Evolutionary conservation across 1,140 invertebrate species (phyloP).

Genomic region (Brachionus calyciflorus): DNA sequence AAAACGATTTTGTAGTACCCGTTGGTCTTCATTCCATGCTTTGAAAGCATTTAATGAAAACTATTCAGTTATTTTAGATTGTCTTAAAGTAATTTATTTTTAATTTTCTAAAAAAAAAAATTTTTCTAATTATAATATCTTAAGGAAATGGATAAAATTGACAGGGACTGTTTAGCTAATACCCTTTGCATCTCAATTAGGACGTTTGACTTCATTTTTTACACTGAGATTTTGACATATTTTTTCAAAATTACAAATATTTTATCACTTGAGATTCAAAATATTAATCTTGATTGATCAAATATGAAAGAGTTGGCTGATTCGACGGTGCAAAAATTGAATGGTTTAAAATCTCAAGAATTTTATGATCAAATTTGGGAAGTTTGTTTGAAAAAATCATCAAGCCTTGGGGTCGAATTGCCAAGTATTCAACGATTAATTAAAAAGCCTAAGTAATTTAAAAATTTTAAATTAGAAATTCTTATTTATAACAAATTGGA

Average conservation of each 20-base stretch:
- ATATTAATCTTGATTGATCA: not conserved
- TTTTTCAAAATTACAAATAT: conserved; percentile 2
- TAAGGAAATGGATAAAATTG: conserved; percentile 13
- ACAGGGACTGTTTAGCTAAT: not conserved
- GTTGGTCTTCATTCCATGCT: conserved; percentile 3
- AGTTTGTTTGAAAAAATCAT: too few relatives aligned
- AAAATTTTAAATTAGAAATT: too few relatives aligned
- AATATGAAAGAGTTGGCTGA: too few relatives aligned
- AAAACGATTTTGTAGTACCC: conserved; percentile 11
- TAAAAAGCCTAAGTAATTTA: too few relatives aligned
- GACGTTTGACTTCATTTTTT: conserved; percentile 16
- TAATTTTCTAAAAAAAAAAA: not conserved
- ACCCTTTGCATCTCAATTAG: conserved; percentile 1
- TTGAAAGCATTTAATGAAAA: not conserved
- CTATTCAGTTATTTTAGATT: not conserved
- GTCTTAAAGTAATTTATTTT: conserved; percentile 10
- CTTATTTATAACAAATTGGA: too few relatives aligned
- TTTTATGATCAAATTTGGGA: too few relatives aligned
- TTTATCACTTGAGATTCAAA: conserved; percentile 29
- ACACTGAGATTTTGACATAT: not conserved
- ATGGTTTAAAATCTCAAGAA: too few relatives aligned
- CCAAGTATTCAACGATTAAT: too few relatives aligned
- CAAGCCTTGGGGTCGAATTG: too few relatives aligned
- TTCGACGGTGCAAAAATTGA: too few relatives aligned
- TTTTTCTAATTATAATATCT: not conserved